A percentile compares a stretch with the other conserved stretches of the same genome.
phyloP scores from a whole-genome alignment of 1,140 invertebrate genomes.

The Solenopsis fugax region DNA sequence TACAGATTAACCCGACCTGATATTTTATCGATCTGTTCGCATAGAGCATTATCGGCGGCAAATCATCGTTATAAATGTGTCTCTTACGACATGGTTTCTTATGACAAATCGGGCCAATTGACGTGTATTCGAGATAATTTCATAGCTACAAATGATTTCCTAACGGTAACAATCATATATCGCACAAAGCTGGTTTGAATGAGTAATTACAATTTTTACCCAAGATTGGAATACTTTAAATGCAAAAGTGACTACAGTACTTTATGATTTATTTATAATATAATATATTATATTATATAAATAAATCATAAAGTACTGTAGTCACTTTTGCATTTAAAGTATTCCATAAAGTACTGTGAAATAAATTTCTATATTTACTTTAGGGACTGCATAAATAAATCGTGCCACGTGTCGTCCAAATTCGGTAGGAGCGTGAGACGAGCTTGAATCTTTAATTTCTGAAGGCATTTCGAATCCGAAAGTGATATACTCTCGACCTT shows the following conservation, averaged over 20 bases:
- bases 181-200: neutral
- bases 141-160: conserved; percentile 5
- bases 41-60: conserved; percentile 10
- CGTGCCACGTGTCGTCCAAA: neutral
- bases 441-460: conserved; percentile 23
- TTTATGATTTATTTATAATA: neutral
- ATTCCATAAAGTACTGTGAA: too few species aligned
- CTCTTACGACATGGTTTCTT: conserved; percentile 29
- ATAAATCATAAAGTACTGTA: neutral
- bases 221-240: neutral
- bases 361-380: too few species aligned
- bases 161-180: conserved; percentile 29
- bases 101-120: conserved; percentile 29
- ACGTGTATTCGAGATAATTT: conserved; percentile 31
- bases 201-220: neutral
- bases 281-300: too few species aligned
- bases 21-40: conserved; percentile 24
- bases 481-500: conserved; percentile 17
- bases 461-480: conserved; percentile 28
- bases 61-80: conserved; percentile 31
- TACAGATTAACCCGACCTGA: conserved; percentile 9
- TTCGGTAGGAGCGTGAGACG: neutral
- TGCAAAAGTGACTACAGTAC: neutral
- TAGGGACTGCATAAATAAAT: neutral
- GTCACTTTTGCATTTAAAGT: neutral